Base-by-base conservation (phyloP, 2,888 invertebrate species). In the Abscondita cerata region DNA sequence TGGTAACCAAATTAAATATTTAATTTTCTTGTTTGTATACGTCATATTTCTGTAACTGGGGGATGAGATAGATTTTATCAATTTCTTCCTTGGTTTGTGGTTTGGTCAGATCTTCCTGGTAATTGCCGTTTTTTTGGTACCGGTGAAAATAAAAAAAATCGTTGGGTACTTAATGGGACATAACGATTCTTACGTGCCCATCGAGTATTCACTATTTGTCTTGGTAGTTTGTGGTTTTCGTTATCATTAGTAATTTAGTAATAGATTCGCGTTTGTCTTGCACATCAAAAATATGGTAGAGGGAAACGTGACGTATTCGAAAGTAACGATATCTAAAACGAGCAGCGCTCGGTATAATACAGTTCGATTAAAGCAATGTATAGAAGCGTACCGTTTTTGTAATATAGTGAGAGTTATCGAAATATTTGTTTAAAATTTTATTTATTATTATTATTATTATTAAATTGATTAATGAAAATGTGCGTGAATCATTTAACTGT, bases 401-500 rank as follows among this genome's bases (percentile, higher is more conserved):
- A 25, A 25, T 6, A 25, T 25, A 25, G 25, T 25, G n/a, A n/a
- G n/a, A n/a, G n/a, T n/a, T n/a, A 19, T 44, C 11, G 44, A 16
- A 44, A 44, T n/a, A 12, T 3, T 36, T 36, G 31, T 36, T 5
- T 12, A 3, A 36, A 16, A 16, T 44, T 25, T 25, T 44, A 44
- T 44, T 44, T 18, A 44, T 44, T 19, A 44, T 18, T 8, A n/a
- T 44, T 44, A 44, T 8, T 18, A 44, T 18, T 44, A 16, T 51
- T n/a, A n/a, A n/a, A n/a, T n/a, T n/a, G n/a, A n/a, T n/a, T n/a
- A n/a, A n/a, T 53, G 68, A 76, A 68, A 69, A 81, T 81, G 81
- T 80, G 80, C 68, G 79, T 80, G 65, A 79, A 76, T 71, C 77
- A 78, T 68, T 71, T 77, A 54, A 74, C 75, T 51, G 80, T 81